Conservation (phyloP, 2,113 vertebrate species). For the Zosterops hypoxanthus region DNA sequence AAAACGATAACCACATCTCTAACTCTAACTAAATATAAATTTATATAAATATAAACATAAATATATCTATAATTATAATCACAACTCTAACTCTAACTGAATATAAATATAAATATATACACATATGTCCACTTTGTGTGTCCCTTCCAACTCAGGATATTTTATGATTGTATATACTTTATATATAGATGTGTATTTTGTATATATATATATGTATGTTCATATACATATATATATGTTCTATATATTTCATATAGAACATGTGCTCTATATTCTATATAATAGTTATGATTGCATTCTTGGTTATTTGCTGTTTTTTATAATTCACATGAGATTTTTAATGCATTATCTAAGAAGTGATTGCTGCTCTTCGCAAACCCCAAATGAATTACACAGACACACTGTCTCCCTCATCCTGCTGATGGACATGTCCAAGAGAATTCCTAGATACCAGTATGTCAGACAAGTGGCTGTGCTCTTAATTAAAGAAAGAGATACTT, state of each 20-base stretch:
- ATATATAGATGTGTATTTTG: background rate
- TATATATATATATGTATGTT: no score
- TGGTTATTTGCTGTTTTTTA: background rate
- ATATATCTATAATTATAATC: background rate
- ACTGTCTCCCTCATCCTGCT: background rate
- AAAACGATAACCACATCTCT: no score
- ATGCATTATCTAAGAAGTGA: background rate
- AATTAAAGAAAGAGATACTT: constrained; percentile 31
- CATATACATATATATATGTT: no score
- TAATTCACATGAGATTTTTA: background rate
- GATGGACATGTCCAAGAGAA: background rate
- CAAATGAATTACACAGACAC: background rate
- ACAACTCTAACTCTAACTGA: no score
- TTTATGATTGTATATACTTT: background rate
- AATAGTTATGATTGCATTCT: background rate
- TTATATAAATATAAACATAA: background rate
- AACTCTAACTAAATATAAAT: background rate
- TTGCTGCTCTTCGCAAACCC: background rate
- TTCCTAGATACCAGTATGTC: background rate
- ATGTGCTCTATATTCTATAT: background rate
- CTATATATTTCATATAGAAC: background rate
- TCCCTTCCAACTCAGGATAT: background rate
- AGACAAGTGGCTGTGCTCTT: constrained; percentile 26
- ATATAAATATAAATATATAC: background rate
- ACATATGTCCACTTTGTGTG: no score